A percentile compares a stretch with the other conserved stretches of the same genome.
phyloP scores from a whole-genome alignment of 2,888 invertebrate genomes.

The Polymixis lichenea region DNA sequence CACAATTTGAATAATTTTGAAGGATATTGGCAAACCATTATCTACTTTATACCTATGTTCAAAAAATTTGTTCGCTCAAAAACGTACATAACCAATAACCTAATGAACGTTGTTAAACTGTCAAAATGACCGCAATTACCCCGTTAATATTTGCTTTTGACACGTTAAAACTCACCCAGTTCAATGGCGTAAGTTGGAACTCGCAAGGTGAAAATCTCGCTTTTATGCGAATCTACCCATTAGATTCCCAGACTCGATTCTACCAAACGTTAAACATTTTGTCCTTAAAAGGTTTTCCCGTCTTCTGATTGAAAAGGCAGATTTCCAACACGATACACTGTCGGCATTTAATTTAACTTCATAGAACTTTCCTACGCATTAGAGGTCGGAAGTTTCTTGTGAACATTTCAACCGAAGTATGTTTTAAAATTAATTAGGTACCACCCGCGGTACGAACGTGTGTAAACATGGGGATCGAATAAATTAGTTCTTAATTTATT shows the following conservation, averaged over 20 bases:
- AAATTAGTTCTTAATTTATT: constrained; percentile 56
- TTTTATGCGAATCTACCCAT: too few species aligned
- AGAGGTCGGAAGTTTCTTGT: constrained; percentile 56
- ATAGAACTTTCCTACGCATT: constrained; percentile 56
- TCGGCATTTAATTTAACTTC: constrained; percentile 71
- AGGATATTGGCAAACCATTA: too few species aligned
- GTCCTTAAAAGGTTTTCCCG: constrained; percentile 7
- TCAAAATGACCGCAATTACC: too few species aligned
- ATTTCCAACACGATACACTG: constrained; percentile 60
- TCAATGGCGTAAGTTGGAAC: neutral
- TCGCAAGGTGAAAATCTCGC: too few species aligned
- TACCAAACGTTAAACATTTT: neutral
- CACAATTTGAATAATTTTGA: too few species aligned
- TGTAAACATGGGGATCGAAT: constrained; percentile 55
- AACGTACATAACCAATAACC: too few species aligned
- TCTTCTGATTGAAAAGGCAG: constrained; percentile 46
- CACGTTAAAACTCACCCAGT: neutral
- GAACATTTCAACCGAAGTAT: constrained; percentile 52
- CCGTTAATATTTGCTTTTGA: too few species aligned
- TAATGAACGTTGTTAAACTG: too few species aligned
- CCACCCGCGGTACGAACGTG: constrained; percentile 18
- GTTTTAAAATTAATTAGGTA: constrained; percentile 65
- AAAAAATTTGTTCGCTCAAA: too few species aligned
- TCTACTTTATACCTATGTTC: too few species aligned
- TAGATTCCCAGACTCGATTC: neutral